Evolutionary conservation across 2,113 vertebrate species (phyloP), one percentile per base, ranked within the genome.

Genomic region (Thamnaconus septentrionalis): DNA sequence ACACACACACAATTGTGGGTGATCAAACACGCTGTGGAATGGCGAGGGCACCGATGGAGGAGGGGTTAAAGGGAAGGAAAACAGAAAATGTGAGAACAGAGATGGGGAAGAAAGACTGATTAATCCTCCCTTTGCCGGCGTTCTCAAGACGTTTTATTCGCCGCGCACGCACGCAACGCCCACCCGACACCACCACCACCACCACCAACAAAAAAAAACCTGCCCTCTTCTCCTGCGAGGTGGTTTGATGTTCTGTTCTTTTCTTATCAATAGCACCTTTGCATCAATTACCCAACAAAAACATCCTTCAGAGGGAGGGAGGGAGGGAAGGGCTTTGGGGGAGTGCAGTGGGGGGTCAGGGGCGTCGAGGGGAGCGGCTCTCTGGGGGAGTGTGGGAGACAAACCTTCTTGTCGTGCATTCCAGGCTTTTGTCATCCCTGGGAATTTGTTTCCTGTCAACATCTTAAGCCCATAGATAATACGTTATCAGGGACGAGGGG

Each of bases 361-460:
- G 52, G 54, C 56, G 43, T n/a, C n/a, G n/a, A n/a, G 51, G 41
- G 57, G 59, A 71, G 65, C 66, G 46, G 9, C 61, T 67, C 31
- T 75, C 66, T 59, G 58, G 56, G 76, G 83, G 81, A 87, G 80
- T 87, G 85, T 75, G 78, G 79, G 84, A 88, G 88, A 88, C 85
- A 69, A 31, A 78, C 77, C 66, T 85, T 72, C 84, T 83, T 69
- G 75, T 70, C 86, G 72, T 61, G 54, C 87, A 91, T 91, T 89
- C 85, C 82, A 86, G 69, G 81, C 84, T 85, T 90, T 92, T 90
- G 89, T 90, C 73, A 73, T 80, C 66, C 73, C 75, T 75, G 74
- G 79, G 75, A 89, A 85, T 91, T 89, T 82, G 87, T 85, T 84
- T 91, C 86, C 85, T 88, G 87, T 88, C 84, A 88, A 79, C 73